Conservation (phyloP, 2,797 vertebrate species). For the Emys orbicularis region DNA sequence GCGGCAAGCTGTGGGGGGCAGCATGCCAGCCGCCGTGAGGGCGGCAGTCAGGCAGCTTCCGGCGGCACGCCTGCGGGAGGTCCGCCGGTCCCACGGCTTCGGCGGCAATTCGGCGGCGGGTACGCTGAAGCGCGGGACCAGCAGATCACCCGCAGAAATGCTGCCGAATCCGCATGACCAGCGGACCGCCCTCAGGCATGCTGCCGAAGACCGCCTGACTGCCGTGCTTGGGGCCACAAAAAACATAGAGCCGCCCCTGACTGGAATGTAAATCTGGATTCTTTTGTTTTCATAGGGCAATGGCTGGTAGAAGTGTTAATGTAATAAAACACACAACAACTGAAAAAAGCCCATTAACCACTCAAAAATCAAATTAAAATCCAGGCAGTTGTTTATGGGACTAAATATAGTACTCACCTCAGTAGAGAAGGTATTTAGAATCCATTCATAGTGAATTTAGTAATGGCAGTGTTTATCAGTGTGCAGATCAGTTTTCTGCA, state of each 20-base stretch:
- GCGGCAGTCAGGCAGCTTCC: too few relatives aligned
- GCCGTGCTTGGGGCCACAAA: too few relatives aligned
- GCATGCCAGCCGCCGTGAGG: too few relatives aligned
- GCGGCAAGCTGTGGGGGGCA: too few relatives aligned
- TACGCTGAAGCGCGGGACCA: too few relatives aligned
- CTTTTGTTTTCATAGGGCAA: neutral
- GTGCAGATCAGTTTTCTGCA: neutral
- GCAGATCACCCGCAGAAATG: too few relatives aligned
- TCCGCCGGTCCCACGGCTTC: too few relatives aligned
- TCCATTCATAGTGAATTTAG: accelerated
- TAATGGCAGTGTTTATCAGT: accelerated
- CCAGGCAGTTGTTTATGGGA: neutral
- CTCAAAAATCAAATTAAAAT: conserved; percentile 12
- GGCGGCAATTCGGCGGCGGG: too few relatives aligned
- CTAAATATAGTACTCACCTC: neutral
- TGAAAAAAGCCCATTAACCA: neutral
- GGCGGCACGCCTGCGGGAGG: too few relatives aligned
- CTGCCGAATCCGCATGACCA: too few relatives aligned
- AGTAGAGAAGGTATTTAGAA: accelerated
- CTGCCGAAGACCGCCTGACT: too few relatives aligned
- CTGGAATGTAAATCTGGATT: neutral
- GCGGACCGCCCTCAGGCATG: too few relatives aligned
- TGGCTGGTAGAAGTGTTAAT: neutral
- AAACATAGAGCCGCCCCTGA: neutral
- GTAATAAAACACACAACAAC: conserved; percentile 14